Evolutionary conservation across 2,113 vertebrate genomes (phyloP).

Genomic region (Brachypteracias leptosomus): DNA sequence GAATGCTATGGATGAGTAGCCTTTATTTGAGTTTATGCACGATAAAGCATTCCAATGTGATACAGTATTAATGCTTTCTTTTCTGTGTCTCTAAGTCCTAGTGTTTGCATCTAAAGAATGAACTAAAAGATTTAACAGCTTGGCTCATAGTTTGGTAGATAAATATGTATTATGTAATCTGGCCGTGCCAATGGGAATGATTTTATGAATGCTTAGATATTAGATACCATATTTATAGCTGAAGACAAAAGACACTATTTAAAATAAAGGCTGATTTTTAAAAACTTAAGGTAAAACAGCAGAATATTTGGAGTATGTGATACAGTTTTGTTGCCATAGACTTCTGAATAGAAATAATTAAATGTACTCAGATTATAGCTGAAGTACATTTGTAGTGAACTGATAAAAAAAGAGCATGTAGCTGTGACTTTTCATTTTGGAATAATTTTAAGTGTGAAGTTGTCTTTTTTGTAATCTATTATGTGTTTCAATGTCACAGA

Average conservation of each 20-base stretch:
- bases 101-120: background rate
- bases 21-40: background rate
- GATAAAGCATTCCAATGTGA: background rate
- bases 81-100: background rate
- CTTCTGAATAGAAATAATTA: background rate
- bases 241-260: background rate
- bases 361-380: background rate
- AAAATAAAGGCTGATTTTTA: background rate
- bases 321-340: background rate
- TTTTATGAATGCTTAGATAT: background rate
- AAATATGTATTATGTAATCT: background rate
- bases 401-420: background rate
- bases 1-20: background rate
- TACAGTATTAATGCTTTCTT: background rate
- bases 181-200: background rate
- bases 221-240: background rate
- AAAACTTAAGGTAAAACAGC: background rate
- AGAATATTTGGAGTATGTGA: background rate
- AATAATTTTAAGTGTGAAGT: background rate
- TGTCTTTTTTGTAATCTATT: background rate
- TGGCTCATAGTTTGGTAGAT: background rate
- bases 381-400: background rate
- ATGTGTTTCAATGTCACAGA: background rate
- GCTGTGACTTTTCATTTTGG: background rate
- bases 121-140: background rate